These are phyloP conservation scores for Epizoanthus fatuus DNA, from an alignment of 92 coral and sea anemone genomes.

Conservation along the genomic window DNA sequence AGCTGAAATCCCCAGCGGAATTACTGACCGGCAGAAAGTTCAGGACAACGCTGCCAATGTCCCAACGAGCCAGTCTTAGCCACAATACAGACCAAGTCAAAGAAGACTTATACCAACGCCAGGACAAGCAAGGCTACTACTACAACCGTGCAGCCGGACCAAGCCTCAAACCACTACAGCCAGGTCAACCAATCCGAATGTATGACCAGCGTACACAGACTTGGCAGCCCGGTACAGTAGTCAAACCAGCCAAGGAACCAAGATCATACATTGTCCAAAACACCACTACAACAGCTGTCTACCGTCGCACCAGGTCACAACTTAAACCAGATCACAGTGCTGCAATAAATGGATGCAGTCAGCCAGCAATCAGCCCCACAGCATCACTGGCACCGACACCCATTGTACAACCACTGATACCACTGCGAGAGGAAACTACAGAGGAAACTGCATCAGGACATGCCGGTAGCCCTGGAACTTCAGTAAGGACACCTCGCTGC, in stretches of 20 bases:
- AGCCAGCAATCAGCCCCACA: background rate
- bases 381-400: too few species aligned
- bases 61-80: slow-evolving; percentile 1
- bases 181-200: slow-evolving; percentile 46
- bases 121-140: slow-evolving; percentile 22
- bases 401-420: too few species aligned
- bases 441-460: too few species aligned
- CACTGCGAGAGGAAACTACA: too few species aligned
- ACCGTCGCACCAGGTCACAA: slow-evolving; percentile 69
- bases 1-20: slow-evolving; percentile 61
- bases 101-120: background rate
- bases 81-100: too few species aligned
- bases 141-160: slow-evolving; percentile 54
- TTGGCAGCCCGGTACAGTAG: slow-evolving; percentile 55
- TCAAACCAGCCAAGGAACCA: slow-evolving; percentile 65
- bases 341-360: background rate
- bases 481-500: too few species aligned
- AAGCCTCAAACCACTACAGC: slow-evolving; percentile 39
- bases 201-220: slow-evolving; percentile 61
- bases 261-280: slow-evolving; percentile 67
- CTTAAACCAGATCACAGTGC: slow-evolving; percentile 40
- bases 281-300: slow-evolving; percentile 55
- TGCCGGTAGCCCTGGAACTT: too few species aligned
- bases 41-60: slow-evolving; percentile 59
- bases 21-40: slow-evolving; percentile 55